Evolutionary conservation across 2,797 vertebrate genomes (phyloP).

Genomic region (Forpus xanthops): DNA sequence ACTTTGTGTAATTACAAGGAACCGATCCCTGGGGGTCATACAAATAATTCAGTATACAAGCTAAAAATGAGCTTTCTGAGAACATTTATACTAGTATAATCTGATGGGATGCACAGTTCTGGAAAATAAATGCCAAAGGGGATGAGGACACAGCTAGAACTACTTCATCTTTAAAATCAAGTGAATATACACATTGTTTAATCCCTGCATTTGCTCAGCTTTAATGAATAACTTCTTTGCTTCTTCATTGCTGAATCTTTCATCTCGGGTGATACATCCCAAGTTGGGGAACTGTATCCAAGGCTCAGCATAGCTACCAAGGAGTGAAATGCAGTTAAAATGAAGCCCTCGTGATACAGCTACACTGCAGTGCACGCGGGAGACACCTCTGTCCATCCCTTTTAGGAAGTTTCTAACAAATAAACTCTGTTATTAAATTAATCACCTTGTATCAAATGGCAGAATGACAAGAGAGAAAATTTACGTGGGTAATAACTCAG

Average conservation of each 20-base stretch:
- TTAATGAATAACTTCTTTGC: background rate
- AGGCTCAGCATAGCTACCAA: background rate
- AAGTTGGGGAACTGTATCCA: background rate
- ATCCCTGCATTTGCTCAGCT: background rate
- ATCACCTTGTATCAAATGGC: background rate
- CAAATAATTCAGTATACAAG: constrained; percentile 18
- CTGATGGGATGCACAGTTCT: constrained; percentile 33
- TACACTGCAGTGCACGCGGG: background rate
- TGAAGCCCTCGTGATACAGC: background rate
- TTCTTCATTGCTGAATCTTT: background rate
- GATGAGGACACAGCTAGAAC: background rate
- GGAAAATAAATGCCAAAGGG: constrained; percentile 51
- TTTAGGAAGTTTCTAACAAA: background rate
- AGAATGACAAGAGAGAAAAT: constrained; percentile 12
- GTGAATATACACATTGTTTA: background rate
- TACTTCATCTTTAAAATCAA: constrained; percentile 51
- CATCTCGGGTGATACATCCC: background rate
- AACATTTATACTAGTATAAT: constrained; percentile 2
- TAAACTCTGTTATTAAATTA: background rate
- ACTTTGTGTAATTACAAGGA: constrained; percentile 35
- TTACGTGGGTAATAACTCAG: constrained; percentile 11
- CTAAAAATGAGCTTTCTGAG: constrained; percentile 55
- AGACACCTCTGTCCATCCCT: background rate
- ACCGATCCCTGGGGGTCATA: background rate
- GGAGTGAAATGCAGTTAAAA: background rate